Evolutionary conservation across 2,797 vertebrate genomes (phyloP).

Genomic region (Tragelaphus oryx): DNA sequence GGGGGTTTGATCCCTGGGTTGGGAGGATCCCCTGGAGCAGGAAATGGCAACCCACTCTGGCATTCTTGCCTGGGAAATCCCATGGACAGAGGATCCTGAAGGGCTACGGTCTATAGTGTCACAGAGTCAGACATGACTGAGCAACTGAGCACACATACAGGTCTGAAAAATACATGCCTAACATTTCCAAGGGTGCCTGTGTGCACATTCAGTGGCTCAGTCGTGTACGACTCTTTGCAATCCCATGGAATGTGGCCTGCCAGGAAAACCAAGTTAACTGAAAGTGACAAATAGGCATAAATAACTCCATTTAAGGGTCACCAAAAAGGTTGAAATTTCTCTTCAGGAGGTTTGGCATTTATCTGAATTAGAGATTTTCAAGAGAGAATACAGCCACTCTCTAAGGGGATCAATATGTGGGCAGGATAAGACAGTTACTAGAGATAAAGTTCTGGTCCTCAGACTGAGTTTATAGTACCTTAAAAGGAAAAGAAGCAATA

Average conservation of each 20-base stretch:
- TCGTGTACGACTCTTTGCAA: neutral
- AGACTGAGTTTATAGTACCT: conserved; percentile 45
- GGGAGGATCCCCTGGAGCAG: neutral
- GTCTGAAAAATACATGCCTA: neutral
- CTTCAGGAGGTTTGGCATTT: neutral
- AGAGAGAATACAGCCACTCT: neutral
- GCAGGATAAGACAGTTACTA: neutral
- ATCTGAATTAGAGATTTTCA: neutral
- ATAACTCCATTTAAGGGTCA: neutral
- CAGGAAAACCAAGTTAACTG: neutral
- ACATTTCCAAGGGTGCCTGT: neutral
- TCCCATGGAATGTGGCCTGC: neutral
- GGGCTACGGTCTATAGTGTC: neutral
- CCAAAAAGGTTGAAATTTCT: neutral
- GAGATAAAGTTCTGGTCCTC: neutral
- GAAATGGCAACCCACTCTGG: neutral
- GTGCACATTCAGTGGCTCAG: neutral
- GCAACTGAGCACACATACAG: neutral
- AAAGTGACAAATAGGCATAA: neutral
- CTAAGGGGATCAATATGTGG: neutral
- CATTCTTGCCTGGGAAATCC: neutral
- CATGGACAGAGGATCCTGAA: neutral
- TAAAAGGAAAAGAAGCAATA: neutral
- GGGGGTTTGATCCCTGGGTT: neutral
- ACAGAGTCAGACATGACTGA: neutral